These are phyloP conservation scores for Styela plicata DNA, from an alignment of 23 tunicate genomes.

Conservation along the genomic window DNA sequence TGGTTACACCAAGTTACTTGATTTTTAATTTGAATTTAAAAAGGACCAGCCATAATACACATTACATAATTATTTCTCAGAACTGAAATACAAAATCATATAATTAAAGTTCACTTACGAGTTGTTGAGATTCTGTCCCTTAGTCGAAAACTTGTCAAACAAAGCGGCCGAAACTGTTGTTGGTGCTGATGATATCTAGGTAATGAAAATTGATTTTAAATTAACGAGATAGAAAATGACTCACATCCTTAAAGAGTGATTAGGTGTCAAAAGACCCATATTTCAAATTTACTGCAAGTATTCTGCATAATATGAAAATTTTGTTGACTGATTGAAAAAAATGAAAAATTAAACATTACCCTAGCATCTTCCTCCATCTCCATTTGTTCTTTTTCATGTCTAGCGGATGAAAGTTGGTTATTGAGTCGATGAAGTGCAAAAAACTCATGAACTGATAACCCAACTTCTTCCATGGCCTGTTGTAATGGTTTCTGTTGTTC, in stretches of 20 bases:
- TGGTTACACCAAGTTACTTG: no score
- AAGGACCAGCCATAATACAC: no score
- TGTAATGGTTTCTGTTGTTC: slow-evolving; percentile 16
- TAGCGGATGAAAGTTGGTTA: slow-evolving; percentile 5
- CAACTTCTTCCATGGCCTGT: slow-evolving; percentile 46
- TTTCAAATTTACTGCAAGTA: background rate
- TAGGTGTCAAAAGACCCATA: background rate
- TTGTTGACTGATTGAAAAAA: no score
- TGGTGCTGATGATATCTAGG: slow-evolving; percentile 4
- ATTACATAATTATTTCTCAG: no score
- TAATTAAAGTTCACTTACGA: no score
- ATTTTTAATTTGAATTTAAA: no score
- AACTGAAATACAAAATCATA: no score
- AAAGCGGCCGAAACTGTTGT: background rate
- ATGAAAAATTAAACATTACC: background rate
- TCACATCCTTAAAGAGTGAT: background rate
- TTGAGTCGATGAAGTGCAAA: slow-evolving; percentile 26
- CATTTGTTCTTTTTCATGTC: background rate
- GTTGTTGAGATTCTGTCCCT: no score
- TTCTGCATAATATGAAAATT: no score
- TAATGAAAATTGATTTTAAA: background rate
- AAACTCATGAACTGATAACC: slow-evolving; percentile 28
- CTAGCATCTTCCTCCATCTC: background rate
- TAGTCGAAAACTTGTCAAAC: slow-evolving; percentile 10
- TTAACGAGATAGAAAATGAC: no score